phyloP scores from a whole-genome alignment of 2,797 vertebrate species.

The Neosilurus hyrtlii region DNA sequence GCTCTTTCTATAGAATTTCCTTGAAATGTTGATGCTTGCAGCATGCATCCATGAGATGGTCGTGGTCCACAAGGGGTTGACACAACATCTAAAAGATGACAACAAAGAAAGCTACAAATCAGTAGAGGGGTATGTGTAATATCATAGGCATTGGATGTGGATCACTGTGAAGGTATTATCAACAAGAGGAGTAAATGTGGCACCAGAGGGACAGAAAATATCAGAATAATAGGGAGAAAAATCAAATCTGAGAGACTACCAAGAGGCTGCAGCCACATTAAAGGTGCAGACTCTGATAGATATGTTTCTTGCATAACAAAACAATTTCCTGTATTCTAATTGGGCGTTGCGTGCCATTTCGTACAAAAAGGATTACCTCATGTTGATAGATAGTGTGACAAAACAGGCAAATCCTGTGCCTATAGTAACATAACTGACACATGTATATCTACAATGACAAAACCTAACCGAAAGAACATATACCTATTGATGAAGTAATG shows the following conservation, averaged over 20 bases:
- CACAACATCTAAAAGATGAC: background rate
- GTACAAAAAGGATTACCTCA: background rate
- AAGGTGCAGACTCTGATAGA: background rate
- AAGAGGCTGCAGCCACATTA: background rate
- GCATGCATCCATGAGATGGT: too few relatives aligned
- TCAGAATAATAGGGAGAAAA: background rate
- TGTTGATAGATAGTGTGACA: too few relatives aligned
- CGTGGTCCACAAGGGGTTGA: background rate
- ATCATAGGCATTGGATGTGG: background rate
- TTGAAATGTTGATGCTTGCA: background rate
- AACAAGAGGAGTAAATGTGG: background rate
- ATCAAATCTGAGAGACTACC: background rate
- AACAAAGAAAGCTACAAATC: background rate
- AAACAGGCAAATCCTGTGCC: too few relatives aligned
- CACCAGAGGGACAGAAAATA: background rate
- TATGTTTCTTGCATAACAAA: background rate
- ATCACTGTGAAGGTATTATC: background rate
- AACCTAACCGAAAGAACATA: too few relatives aligned
- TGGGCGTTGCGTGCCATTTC: background rate
- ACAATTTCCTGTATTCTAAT: background rate
- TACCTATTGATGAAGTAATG: too few relatives aligned
- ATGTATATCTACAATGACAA: too few relatives aligned
- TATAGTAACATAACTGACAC: too few relatives aligned
- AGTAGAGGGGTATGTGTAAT: background rate
- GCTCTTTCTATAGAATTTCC: background rate